Evolutionary conservation across 2,888 invertebrate genomes (phyloP), one percentile per base, ranked within the genome.

Genomic region (Ferdinandea cuprea): DNA sequence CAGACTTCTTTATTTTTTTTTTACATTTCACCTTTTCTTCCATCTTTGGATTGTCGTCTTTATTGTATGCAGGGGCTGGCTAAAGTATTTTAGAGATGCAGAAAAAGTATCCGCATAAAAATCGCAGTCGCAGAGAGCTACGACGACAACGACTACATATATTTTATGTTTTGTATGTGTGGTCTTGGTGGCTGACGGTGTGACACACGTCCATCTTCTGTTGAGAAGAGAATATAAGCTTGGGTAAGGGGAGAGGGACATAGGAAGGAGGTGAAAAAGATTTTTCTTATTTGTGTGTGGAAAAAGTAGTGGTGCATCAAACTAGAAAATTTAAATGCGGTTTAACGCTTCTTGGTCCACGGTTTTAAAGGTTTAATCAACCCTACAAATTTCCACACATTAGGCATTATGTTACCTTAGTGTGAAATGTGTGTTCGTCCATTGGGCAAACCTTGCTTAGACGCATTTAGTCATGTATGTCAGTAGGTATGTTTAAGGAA

Each of bases 261-360:
- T 7, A 30, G 28, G 35, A 8, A 25, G 30, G 9, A 28, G 44
- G 54, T 61, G 37, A 25, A 46, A 37, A 69, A 40, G 21, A 19
- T 61, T 54, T 13, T 54, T 56, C 54, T 52, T 13, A 15, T 15
- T 35, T n/a, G n/a, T n/a, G n/a, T n/a, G n/a, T n/a, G n/a, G n/a
- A n/a, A n/a, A n/a, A 28, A 40, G 46, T 48, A 32, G 42, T 58
- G 56, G 56, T 78, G 77, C 77, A 78, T 71, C 48, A 65, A 78
- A 58, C 42, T 78, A 78, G 77, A 78, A 71, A 78, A 78, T 78
- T 78, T 71, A 48, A 77, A 71, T 71, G 71, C 65, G 77, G 63
- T 32, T 58, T 61, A 69, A 56, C 69, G 52, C 68, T 68, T 76
- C 54, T 68, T 32, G 44, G 7, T 11, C n/a, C 25, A 42, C 71